These are phyloP conservation scores for Mareca penelope DNA, from an alignment of 2,797 vertebrate species.

Conservation along the genomic window DNA sequence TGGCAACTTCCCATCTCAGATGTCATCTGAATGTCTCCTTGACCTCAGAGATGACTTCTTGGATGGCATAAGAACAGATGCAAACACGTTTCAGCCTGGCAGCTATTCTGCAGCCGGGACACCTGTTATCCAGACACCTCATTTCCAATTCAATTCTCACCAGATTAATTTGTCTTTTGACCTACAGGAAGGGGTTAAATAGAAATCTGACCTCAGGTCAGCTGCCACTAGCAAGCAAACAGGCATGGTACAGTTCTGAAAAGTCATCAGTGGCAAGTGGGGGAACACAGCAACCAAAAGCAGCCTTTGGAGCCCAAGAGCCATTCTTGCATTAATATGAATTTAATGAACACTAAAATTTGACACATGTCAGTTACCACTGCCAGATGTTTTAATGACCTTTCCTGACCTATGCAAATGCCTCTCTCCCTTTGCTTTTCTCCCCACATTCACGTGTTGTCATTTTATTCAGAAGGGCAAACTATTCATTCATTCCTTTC, in stretches of 20 bases:
- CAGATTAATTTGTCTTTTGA: constrained; percentile 84
- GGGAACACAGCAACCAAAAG: constrained; percentile 54
- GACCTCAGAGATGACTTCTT: constrained; percentile 80
- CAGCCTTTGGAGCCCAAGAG: constrained; percentile 66
- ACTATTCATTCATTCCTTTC: background rate
- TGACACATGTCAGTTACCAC: constrained; percentile 71
- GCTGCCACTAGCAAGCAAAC: constrained; percentile 86
- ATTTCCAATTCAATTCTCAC: constrained; percentile 82
- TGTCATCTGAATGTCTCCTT: constrained; percentile 79
- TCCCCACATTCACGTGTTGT: constrained; percentile 11
- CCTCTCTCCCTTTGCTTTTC: background rate
- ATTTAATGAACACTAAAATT: constrained; percentile 78
- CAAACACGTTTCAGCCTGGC: constrained; percentile 77
- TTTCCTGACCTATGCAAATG: constrained; percentile 74
- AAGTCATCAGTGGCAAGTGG: constrained; percentile 78
- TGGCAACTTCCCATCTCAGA: constrained; percentile 64
- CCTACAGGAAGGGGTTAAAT: constrained; percentile 89
- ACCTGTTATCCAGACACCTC: constrained; percentile 80
- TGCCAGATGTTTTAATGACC: constrained; percentile 78
- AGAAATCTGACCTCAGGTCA: constrained; percentile 79
- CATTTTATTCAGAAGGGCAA: constrained; percentile 42
- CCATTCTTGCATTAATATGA: constrained; percentile 75
- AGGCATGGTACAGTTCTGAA: constrained; percentile 83
- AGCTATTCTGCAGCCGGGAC: constrained; percentile 53
- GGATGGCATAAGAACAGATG: constrained; percentile 79